Percentiles rank a stretch among this genome's conserved stretches.
Conservation (phyloP, 2,888 invertebrate genomes). For the Suillia variegata region DNA sequence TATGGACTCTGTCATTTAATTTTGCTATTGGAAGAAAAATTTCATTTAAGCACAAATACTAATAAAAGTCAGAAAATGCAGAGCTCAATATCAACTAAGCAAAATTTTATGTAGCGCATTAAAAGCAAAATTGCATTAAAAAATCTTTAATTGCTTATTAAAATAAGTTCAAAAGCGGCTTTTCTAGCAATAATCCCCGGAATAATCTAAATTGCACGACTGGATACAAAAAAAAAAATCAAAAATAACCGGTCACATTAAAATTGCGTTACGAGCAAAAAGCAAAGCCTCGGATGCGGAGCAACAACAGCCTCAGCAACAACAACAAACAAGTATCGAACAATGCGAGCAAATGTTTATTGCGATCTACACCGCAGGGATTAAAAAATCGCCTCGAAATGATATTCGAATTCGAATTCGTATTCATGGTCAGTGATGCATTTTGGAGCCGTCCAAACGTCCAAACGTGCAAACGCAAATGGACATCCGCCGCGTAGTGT, state of each 20-base stretch:
- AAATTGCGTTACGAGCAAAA: neutral
- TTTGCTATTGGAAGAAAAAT: too few relatives aligned
- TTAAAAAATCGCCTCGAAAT: neutral
- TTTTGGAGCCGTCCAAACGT: neutral
- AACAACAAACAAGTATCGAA: too few relatives aligned
- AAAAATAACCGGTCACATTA: neutral
- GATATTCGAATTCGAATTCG: neutral
- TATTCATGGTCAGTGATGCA: slow-evolving; percentile 14
- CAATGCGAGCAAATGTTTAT: neutral
- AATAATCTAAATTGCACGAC: slow-evolving; percentile 11
- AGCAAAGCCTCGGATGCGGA: neutral
- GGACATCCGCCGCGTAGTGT: neutral
- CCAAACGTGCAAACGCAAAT: neutral
- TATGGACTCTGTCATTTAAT: too few relatives aligned
- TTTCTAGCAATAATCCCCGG: neutral
- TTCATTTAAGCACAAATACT: too few relatives aligned
- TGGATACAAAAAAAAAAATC: neutral
- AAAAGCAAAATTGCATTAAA: neutral
- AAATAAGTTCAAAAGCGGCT: slow-evolving; percentile 11
- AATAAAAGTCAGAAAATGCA: too few relatives aligned
- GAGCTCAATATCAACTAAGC: too few relatives aligned
- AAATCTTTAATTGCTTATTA: slow-evolving; percentile 9
- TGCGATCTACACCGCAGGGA: neutral
- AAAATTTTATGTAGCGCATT: neutral
- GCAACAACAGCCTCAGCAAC: too few relatives aligned